Conservation (phyloP, 2,113 vertebrate species). For the Callionymus lyra region DNA sequence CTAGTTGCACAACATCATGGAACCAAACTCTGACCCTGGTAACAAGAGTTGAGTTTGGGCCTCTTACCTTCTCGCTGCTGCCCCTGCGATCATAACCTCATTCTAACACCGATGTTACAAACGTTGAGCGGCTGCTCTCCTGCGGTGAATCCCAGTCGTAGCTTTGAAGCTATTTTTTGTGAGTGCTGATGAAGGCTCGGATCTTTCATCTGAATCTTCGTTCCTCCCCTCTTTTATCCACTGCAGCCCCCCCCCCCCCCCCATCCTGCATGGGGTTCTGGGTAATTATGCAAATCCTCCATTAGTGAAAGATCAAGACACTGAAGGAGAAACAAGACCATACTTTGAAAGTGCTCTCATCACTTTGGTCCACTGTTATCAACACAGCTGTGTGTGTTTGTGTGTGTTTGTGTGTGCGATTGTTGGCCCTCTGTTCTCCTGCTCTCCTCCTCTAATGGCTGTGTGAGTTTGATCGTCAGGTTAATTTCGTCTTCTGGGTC, state of each 20-base stretch:
- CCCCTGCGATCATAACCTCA: no score
- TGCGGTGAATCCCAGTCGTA: not conserved
- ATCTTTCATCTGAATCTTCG: slow-evolving; percentile 36
- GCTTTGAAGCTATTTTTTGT: slow-evolving; percentile 4
- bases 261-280: slow-evolving; percentile 26
- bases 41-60: no score
- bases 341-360: slow-evolving; percentile 29
- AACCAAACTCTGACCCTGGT: no score
- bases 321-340: slow-evolving; percentile 24
- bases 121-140: not conserved
- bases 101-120: no score
- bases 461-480: slow-evolving; percentile 43
- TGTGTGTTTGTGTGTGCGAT: slow-evolving; percentile 4
- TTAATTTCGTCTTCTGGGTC: slow-evolving; percentile 61
- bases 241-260: slow-evolving; percentile 15
- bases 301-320: slow-evolving; percentile 40
- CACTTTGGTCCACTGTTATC: slow-evolving; percentile 24
- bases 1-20: no score
- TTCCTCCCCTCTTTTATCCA: slow-evolving; percentile 22
- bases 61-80: no score
- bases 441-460: slow-evolving; percentile 28
- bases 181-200: slow-evolving; percentile 8
- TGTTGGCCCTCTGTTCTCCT: slow-evolving; percentile 12
- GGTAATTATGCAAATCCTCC: slow-evolving; percentile 54
- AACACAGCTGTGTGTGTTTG: slow-evolving; percentile 10